Conservation (phyloP, 2,888 invertebrate species). For the Argynnis bischoffii region DNA sequence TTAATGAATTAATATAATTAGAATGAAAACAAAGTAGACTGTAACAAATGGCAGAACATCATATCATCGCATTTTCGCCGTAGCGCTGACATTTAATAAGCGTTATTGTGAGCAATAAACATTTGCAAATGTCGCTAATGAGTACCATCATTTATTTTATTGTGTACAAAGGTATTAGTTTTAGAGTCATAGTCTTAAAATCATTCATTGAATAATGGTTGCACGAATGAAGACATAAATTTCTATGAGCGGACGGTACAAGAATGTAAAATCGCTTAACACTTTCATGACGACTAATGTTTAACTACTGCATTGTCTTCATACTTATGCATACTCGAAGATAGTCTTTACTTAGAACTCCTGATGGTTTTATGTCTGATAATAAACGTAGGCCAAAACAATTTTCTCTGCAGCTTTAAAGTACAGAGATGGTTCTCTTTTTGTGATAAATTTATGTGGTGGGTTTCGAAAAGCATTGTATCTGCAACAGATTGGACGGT, state of each 20-base stretch:
- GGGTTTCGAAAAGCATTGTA: conserved; percentile 41
- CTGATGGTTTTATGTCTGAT: conserved; percentile 29
- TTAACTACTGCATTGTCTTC: conserved; percentile 57
- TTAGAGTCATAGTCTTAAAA: conserved; percentile 30
- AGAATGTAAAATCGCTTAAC: conserved; percentile 57
- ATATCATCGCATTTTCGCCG: conserved; percentile 22
- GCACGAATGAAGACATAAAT: conserved; percentile 44
- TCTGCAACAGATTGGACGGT: conserved; percentile 39
- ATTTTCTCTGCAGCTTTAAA: conserved; percentile 22
- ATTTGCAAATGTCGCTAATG: conserved; percentile 34
- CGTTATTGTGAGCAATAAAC: conserved; percentile 27
- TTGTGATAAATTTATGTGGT: conserved; percentile 28
- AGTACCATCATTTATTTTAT: conserved; percentile 27
- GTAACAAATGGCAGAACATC: conserved; percentile 19
- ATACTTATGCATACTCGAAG: conserved; percentile 54
- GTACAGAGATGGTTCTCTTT: conserved; percentile 32
- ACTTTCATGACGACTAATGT: conserved; percentile 50
- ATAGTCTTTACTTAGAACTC: conserved; percentile 40
- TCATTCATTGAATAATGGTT: conserved; percentile 35
- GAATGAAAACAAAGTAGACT: conserved; percentile 16
- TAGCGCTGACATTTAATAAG: conserved; percentile 28
- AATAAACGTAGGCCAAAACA: conserved; percentile 31
- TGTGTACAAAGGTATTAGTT: conserved; percentile 28
- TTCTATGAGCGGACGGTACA: conserved; percentile 44
- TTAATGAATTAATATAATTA: not conserved